Evolutionary conservation across 1,140 invertebrate species (phyloP), one percentile per base, ranked within the genome.

Genomic region (Cephus cinctus): DNA sequence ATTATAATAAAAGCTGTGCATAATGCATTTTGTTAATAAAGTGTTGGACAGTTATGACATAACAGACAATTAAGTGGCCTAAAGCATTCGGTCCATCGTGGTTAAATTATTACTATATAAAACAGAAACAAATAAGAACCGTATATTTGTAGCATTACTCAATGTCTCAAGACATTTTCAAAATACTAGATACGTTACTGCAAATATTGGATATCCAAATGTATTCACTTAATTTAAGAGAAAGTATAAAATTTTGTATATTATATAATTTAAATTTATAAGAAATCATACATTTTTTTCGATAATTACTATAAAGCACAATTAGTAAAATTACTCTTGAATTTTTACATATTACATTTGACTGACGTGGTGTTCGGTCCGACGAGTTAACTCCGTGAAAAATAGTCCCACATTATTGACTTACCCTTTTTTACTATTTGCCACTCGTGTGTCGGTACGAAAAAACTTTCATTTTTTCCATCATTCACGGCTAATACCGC

Each of bases 361-460:
- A 46, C 12, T 30, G 22, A 35, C 31, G 15, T 21, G 2, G 36
- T 6, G 32, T 14, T 31, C 18, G n/a, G n/a, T n/a, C n/a, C n/a
- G n/a, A 51, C 12, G 48, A 20, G 15, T 12, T 15, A 52, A 32
- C 9, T 25, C 16, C 22, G 1, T 52, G 50, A 34, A 54, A 58
- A 60, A 57, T 66, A 63, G 52, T 56, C 27, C 47, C 47, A 22
- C 0, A 43, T 59, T 41, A 47, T 50, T 49, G 36, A 52, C 56
- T 63, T 67, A 84, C 83, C 82, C 73, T 80, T 75, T 61, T 77
- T 69, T 8, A 85, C 71, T 36, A 65, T 70, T 64, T 84, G 78
- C 83, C 83, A 85, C 59, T 84, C 80, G 3, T 77, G 62, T 2
- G 82, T 83, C 6, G 83, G 69, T 11, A 81, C 67, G 57, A 85